Conservation (phyloP, 2,888 invertebrate species). For the Homarus gammarus region DNA sequence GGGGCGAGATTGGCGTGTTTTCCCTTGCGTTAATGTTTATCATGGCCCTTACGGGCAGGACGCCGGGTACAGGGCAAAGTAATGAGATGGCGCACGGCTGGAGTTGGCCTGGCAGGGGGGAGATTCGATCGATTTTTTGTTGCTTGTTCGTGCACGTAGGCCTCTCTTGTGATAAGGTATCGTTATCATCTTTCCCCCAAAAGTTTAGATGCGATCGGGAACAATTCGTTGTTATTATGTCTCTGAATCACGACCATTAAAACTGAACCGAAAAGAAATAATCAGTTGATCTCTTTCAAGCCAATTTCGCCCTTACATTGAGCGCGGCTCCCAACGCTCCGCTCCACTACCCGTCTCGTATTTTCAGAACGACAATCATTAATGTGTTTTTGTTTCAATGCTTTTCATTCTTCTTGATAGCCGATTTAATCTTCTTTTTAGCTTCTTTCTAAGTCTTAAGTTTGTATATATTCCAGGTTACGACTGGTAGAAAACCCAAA, state of each 20-base stretch:
- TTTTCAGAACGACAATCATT: constrained; percentile 61
- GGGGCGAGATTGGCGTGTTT: constrained; percentile 49
- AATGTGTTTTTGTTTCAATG: constrained; percentile 48
- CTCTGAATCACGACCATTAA: too few relatives aligned
- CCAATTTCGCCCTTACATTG: constrained; percentile 46
- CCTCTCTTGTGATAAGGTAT: neutral
- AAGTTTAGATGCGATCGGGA: too few relatives aligned
- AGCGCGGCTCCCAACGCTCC: constrained; percentile 10
- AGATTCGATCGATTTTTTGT: constrained; percentile 37
- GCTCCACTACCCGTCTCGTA: constrained; percentile 28
- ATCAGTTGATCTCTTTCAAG: constrained; percentile 52
- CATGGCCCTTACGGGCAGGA: constrained; percentile 48
- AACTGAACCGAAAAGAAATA: constrained; percentile 18
- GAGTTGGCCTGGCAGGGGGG: constrained; percentile 22
- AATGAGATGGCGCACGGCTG: constrained; percentile 26
- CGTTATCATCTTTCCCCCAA: too few relatives aligned
- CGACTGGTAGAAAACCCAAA: constrained; percentile 7
- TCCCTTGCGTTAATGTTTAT: constrained; percentile 60
- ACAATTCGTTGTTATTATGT: too few relatives aligned
- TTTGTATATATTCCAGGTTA: constrained; percentile 16
- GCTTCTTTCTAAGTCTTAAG: constrained; percentile 12
- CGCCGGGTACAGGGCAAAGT: constrained; percentile 33
- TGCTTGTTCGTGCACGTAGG: constrained; percentile 22
- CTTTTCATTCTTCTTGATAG: constrained; percentile 15
- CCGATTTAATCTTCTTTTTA: constrained; percentile 1